phyloP scores from a whole-genome alignment of 2,113 vertebrate species.

The Xiphophorus couchianus region DNA sequence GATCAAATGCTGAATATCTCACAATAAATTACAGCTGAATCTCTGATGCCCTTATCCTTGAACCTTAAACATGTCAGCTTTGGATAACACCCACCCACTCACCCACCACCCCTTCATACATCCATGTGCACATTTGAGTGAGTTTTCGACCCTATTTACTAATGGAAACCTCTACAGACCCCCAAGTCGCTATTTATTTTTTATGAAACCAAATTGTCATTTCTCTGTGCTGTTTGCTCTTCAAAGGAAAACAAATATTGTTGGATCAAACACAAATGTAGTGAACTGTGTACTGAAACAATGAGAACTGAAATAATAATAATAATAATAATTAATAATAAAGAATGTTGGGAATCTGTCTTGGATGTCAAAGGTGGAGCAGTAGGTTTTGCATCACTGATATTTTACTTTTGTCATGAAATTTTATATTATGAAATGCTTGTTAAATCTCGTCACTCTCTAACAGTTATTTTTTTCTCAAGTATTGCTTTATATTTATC shows the following conservation, averaged over 20 bases:
- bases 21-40: constrained; percentile 94
- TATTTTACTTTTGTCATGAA: neutral
- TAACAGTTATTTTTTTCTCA: too few species aligned
- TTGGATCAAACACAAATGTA: constrained; percentile 54
- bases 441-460: too few species aligned
- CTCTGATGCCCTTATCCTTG: constrained; percentile 82
- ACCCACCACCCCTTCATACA: neutral
- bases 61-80: constrained; percentile 78
- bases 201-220: constrained; percentile 78
- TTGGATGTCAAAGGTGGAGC: neutral
- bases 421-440: neutral
- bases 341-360: neutral
- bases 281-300: constrained; percentile 50
- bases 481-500: too few species aligned
- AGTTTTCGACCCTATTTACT: constrained; percentile 80
- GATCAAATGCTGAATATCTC: constrained; percentile 90
- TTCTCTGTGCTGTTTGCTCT: constrained; percentile 68
- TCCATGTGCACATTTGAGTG: constrained; percentile 44
- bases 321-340: neutral
- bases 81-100: constrained; percentile 74
- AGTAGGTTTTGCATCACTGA: neutral
- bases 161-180: constrained; percentile 77
- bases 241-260: constrained; percentile 41
- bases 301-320: constrained; percentile 8
- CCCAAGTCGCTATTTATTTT: constrained; percentile 75